Evolutionary conservation across 2,888 invertebrate genomes (phyloP), one percentile per base, ranked within the genome.

Genomic region (Dynastes tityus): DNA sequence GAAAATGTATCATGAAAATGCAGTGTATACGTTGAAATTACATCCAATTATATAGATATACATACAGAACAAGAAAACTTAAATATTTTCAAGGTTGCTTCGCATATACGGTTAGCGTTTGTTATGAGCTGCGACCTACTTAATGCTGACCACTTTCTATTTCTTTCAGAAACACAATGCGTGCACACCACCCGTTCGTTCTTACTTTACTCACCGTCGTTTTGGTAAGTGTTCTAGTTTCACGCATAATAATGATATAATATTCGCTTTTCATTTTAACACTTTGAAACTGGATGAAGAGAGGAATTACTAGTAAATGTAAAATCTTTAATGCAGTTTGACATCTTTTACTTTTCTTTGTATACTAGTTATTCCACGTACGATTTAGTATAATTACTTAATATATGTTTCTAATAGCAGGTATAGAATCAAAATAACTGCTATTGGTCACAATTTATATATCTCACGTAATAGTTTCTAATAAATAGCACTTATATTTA

Each of bases 81-180:
- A 22, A 32, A 51, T 13, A 45, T 74, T 74, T 74, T 74, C 74
- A 74, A 74, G 61, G 74, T 74, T 74, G 74, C 49, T 55, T 16
- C 29, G 73, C 29, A 55, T 22, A 53, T 29, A 76, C 73, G 79
- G 49, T 45, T 11, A 68, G 45, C 61, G 11, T 29, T 55, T 22
- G 55, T 29, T 29, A 29, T 61, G 22, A 29, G 61, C 49, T 58
- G 58, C 82, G 83, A 84, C 84, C 84, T 81, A 84, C 80, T 83
- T 84, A 45, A 32, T 40, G 77, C 81, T 84, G 82, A 84, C 83
- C 83, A 84, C 84, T 85, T 84, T 85, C 84, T 85, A 83, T 84
- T 85, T 85, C 83, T 85, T 83, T 84, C 84, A 85, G 84, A 84
- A 81, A 79, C 77, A 84, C 84, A 84, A 84, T 83, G 84, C 74